Percentiles rank a stretch among this genome's conserved stretches.
These are phyloP conservation scores for Melanitta fusca DNA, from an alignment of 2,797 vertebrate species.

Conservation along the genomic window DNA sequence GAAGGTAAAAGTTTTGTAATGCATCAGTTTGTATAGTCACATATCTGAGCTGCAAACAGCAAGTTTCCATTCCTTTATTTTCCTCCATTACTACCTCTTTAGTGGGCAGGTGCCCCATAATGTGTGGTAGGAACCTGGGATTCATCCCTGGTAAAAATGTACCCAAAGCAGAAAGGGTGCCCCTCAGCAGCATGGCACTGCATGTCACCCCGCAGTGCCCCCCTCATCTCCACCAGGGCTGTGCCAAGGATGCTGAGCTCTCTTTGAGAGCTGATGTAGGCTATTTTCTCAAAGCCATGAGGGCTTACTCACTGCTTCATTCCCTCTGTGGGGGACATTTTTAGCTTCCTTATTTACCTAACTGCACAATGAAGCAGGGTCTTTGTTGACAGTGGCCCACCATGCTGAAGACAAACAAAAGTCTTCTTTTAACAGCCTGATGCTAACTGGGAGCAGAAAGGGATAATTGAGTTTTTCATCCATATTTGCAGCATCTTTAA, in stretches of 20 bases:
- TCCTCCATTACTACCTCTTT: not conserved
- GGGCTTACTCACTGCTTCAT: not conserved
- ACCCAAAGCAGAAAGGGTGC: not conserved
- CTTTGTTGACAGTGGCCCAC: not conserved
- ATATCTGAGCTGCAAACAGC: not conserved
- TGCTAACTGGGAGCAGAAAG: constrained; percentile 8
- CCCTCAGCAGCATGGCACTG: not conserved
- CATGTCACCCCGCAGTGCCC: too few relatives aligned
- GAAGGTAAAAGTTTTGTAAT: not conserved
- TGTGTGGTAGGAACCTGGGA: not conserved
- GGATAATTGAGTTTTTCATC: not conserved
- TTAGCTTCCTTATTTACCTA: constrained; percentile 3
- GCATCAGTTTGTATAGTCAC: not conserved
- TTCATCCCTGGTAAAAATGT: not conserved
- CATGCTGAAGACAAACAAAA: not conserved
- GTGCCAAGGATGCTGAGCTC: not conserved
- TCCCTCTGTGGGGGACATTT: constrained; percentile 42
- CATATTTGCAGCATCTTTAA: not conserved
- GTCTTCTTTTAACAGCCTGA: not conserved
- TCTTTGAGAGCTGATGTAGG: not conserved
- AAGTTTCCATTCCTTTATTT: not conserved
- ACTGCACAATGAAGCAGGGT: not conserved
- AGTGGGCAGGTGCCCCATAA: not conserved
- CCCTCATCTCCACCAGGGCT: too few relatives aligned
- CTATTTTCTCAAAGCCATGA: not conserved